Evolutionary conservation across 2,113 vertebrate species (phyloP).

Genomic region (Salvelinus alpinus): DNA sequence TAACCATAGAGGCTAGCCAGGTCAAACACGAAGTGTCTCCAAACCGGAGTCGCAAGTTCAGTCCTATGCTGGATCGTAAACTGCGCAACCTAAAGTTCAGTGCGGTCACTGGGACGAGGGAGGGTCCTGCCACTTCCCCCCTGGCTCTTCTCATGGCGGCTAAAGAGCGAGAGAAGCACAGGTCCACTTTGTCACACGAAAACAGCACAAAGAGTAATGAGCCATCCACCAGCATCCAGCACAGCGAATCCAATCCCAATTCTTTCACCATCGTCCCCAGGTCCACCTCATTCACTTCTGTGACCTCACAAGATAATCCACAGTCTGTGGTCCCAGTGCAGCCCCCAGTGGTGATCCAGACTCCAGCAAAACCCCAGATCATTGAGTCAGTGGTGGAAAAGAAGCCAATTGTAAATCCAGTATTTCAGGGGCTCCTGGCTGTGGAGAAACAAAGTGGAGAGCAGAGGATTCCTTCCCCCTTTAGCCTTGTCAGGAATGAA

Average conservation of each 20-base stretch:
- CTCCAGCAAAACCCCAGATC: slow-evolving; percentile 21
- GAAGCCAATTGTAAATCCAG: slow-evolving; percentile 9
- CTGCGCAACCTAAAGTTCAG: slow-evolving; percentile 65
- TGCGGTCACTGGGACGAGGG: slow-evolving; percentile 48
- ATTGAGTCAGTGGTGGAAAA: slow-evolving; percentile 11
- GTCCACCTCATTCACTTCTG: slow-evolving; percentile 30
- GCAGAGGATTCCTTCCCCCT: background rate
- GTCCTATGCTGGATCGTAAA: slow-evolving; percentile 65
- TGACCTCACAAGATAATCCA: slow-evolving; percentile 24
- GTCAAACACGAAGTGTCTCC: slow-evolving; percentile 26
- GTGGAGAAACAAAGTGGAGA: slow-evolving; percentile 25
- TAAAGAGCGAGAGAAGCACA: slow-evolving; percentile 83
- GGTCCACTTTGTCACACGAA: slow-evolving; percentile 47
- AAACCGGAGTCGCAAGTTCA: slow-evolving; percentile 43
- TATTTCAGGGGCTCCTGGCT: background rate
- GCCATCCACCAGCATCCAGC: slow-evolving; percentile 59
- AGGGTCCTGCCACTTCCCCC: slow-evolving; percentile 73
- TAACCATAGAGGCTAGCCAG: slow-evolving; percentile 31
- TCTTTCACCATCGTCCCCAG: slow-evolving; percentile 77
- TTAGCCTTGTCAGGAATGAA: slow-evolving; percentile 29
- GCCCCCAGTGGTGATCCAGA: slow-evolving; percentile 2
- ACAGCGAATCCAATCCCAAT: slow-evolving; percentile 65
- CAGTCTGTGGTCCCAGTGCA: slow-evolving; percentile 11
- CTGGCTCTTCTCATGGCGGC: slow-evolving; percentile 88
- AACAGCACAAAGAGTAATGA: slow-evolving; percentile 55